Percentiles rank a stretch among this genome's conserved stretches.
These are phyloP conservation scores for Drosophila azteca DNA, from an alignment of 1,140 invertebrate genomes.

Conservation along the genomic window DNA sequence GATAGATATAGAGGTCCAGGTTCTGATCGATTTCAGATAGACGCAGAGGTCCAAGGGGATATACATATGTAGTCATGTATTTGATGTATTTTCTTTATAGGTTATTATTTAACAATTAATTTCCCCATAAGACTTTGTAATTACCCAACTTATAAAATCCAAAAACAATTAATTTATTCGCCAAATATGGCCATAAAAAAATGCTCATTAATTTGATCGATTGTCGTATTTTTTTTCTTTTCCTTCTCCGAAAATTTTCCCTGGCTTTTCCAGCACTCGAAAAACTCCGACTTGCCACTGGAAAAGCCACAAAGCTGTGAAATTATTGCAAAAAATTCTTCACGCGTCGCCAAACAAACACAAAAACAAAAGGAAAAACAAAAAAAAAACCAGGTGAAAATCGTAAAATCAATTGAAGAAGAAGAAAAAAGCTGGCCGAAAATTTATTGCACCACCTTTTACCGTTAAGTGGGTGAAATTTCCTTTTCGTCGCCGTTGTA, in stretches of 20 bases:
- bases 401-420: constrained; percentile 56
- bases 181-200: constrained; percentile 21
- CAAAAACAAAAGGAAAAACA: constrained; percentile 23
- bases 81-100: not conserved
- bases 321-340: constrained; percentile 46
- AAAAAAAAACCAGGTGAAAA: constrained; percentile 54
- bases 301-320: constrained; percentile 63
- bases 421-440: constrained; percentile 47
- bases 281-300: constrained; percentile 27
- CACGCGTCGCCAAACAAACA: constrained; percentile 53
- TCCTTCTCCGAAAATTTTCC: not conserved
- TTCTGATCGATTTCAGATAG: too few species aligned
- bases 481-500: constrained; percentile 49
- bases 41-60: too few species aligned
- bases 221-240: constrained; percentile 2
- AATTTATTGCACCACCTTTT: constrained; percentile 50
- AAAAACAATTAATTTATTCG: constrained; percentile 19
- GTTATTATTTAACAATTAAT: constrained; percentile 27
- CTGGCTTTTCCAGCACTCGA: constrained; percentile 14
- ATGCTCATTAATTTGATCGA: not conserved
- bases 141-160: constrained; percentile 2
- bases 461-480: constrained; percentile 62
- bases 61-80: too few species aligned
- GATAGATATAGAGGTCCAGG: too few species aligned
- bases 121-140: constrained; percentile 1